These are phyloP conservation scores for Drosophila longiperda DNA, from an alignment of 2,888 invertebrate species.

Conservation along the genomic window DNA sequence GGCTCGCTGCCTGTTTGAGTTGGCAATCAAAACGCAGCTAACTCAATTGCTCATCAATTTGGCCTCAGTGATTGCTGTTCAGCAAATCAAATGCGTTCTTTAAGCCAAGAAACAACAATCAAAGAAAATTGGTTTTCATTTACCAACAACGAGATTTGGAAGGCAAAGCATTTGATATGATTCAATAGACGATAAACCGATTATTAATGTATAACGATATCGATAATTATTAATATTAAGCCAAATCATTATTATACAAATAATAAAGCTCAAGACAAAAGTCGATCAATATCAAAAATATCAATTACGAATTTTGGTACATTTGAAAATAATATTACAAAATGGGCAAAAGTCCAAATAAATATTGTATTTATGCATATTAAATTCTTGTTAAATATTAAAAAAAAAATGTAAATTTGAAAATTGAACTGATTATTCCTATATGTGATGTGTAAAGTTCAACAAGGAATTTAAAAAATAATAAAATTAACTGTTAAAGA, in stretches of 20 bases:
- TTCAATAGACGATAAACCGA: not conserved
- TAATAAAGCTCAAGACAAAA: not conserved
- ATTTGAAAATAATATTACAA: not conserved
- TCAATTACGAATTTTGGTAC: not conserved
- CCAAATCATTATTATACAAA: not conserved
- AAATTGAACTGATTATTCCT: not conserved
- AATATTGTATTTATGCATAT: not conserved
- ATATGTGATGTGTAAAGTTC: not conserved
- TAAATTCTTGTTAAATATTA: not conserved
- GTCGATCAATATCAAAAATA: not conserved
- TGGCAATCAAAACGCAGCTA: conserved; percentile 43
- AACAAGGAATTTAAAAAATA: not conserved
- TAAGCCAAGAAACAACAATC: not conserved
- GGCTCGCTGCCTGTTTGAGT: conserved; percentile 17
- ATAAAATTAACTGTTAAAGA: not conserved
- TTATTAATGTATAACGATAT: not conserved
- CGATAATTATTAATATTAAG: not conserved
- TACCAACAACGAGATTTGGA: not conserved
- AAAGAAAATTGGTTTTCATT: conserved; percentile 8
- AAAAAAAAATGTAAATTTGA: not conserved
- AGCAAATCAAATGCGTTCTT: conserved; percentile 6
- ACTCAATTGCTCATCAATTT: conserved; percentile 59
- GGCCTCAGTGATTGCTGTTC: conserved; percentile 22
- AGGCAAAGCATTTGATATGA: not conserved
- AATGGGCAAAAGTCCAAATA: not conserved